These are phyloP conservation scores for Neoitamus cyanurus DNA, from an alignment of 2,888 invertebrate genomes.

Conservation along the genomic window DNA sequence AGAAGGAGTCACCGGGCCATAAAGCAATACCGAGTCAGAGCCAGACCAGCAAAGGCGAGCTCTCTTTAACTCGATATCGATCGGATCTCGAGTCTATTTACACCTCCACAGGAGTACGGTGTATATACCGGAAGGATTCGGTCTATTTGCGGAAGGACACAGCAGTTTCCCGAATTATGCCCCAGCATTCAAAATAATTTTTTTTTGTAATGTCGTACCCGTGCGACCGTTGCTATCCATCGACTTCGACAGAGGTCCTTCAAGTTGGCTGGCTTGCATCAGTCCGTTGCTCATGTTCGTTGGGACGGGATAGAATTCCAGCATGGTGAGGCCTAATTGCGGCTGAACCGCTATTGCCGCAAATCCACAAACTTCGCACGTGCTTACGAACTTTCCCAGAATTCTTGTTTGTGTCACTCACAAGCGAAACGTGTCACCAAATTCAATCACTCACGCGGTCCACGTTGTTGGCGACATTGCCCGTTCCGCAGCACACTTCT, in stretches of 20 bases:
- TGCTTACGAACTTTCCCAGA: slow-evolving; percentile 3
- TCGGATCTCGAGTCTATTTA: slow-evolving; percentile 20
- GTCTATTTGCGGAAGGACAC: not conserved
- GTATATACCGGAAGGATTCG: not conserved
- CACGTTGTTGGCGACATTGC: not conserved
- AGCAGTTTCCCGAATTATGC: not conserved
- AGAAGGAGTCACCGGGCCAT: not conserved
- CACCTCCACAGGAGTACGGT: not conserved
- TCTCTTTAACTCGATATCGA: slow-evolving; percentile 42
- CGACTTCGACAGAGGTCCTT: slow-evolving; percentile 68
- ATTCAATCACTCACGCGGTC: not conserved
- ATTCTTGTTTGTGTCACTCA: slow-evolving; percentile 32
- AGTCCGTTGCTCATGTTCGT: slow-evolving; percentile 56
- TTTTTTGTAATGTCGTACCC: slow-evolving; percentile 66
- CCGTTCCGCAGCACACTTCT: not conserved
- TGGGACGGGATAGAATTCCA: slow-evolving; percentile 60
- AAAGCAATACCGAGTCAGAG: not conserved
- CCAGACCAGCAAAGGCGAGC: slow-evolving; percentile 25
- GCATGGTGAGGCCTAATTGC: slow-evolving; percentile 41
- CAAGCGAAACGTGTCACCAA: not conserved
- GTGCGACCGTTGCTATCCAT: slow-evolving; percentile 73
- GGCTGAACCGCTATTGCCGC: slow-evolving; percentile 9
- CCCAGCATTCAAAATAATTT: not conserved
- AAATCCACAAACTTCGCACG: not conserved
- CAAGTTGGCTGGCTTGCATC: slow-evolving; percentile 49